phyloP scores from a whole-genome alignment of 2,113 vertebrate genomes.

The Onychostoma macrolepis region DNA sequence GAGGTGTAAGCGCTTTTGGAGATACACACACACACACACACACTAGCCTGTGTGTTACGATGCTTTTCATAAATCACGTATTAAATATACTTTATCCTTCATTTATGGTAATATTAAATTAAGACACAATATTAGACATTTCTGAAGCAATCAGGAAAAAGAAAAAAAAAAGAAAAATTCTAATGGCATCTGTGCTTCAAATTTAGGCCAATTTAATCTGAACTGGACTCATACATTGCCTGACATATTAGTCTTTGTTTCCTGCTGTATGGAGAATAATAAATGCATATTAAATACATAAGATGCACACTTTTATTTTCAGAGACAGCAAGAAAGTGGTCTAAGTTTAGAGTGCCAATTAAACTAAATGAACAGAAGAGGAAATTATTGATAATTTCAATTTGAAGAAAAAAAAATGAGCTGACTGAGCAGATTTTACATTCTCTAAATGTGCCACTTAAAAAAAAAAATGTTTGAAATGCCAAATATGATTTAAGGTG shows the following conservation, averaged over 20 bases:
- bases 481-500: neutral
- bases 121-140: neutral
- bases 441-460: neutral
- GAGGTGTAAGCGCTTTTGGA: neutral
- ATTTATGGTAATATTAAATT: neutral
- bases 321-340: neutral
- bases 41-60: neutral
- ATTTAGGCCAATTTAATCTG: neutral
- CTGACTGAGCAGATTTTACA: neutral
- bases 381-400: neutral
- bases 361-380: neutral
- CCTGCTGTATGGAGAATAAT: neutral
- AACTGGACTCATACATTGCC: neutral
- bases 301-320: neutral
- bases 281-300: neutral
- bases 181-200: neutral
- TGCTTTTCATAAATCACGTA: neutral
- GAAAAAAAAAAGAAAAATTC: neutral
- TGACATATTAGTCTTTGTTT: neutral
- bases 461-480: neutral
- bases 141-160: neutral
- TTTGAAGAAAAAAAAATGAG: neutral
- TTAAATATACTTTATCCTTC: neutral
- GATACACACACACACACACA: slow-evolving; percentile 3
- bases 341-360: neutral